Conservation (phyloP, 2,888 invertebrate species). For the Tetragonula carbonaria region DNA sequence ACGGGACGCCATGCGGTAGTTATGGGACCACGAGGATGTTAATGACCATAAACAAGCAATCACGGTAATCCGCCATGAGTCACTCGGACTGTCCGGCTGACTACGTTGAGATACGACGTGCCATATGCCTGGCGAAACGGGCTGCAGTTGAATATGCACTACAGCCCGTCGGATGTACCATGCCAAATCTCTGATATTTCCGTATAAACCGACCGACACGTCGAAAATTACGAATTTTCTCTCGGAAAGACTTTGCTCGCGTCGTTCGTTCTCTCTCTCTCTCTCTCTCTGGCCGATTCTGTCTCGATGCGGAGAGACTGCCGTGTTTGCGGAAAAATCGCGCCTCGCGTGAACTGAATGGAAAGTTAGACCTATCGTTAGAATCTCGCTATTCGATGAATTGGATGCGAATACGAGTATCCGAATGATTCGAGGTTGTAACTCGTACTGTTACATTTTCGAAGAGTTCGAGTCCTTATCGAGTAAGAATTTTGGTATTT, state of each 20-base stretch:
- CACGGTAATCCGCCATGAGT: constrained; percentile 84
- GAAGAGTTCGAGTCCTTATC: too few species aligned
- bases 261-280: neutral
- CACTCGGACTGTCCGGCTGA: constrained; percentile 82
- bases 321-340: too few species aligned
- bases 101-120: constrained; percentile 80
- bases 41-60: constrained; percentile 84
- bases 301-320: neutral
- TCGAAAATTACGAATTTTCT: constrained; percentile 47
- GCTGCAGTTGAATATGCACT: constrained; percentile 65
- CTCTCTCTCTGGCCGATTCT: neutral
- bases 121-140: constrained; percentile 80
- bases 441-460: too few species aligned
- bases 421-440: too few species aligned
- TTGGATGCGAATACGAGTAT: too few species aligned
- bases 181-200: constrained; percentile 32
- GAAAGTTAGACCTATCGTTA: too few species aligned
- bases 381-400: too few species aligned
- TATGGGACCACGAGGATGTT: constrained; percentile 83
- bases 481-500: too few species aligned
- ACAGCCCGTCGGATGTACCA: constrained; percentile 25
- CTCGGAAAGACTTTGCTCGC: neutral
- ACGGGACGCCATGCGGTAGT: constrained; percentile 80
- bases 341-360: too few species aligned
- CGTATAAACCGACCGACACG: constrained; percentile 30